Evolutionary conservation across 1,140 invertebrate genomes (phyloP).

Genomic region (Batillaria attramentaria): DNA sequence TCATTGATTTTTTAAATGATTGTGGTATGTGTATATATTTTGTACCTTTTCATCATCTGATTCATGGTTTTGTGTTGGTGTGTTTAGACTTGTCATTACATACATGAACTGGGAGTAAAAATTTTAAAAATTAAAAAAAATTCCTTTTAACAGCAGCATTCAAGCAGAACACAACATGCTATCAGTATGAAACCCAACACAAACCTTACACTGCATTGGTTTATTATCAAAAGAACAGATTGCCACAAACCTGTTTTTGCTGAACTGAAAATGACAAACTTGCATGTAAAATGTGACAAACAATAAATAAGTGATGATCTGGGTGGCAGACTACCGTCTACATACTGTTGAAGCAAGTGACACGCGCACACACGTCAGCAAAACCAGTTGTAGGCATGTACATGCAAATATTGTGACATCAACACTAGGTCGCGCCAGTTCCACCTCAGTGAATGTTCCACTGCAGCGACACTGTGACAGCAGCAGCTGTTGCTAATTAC

Average conservation of each 20-base stretch:
- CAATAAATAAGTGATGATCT: conserved; percentile 7
- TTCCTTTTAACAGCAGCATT: background rate
- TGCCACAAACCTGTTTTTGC: conserved; percentile 18
- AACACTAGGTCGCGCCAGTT: background rate
- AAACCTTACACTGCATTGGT: conserved; percentile 8
- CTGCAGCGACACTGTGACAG: background rate
- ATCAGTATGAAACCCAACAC: background rate
- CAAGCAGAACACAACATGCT: background rate
- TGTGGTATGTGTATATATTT: background rate
- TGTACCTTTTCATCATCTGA: background rate
- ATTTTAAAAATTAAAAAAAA: background rate
- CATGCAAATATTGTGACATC: background rate
- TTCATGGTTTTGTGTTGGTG: background rate
- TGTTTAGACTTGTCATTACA: background rate
- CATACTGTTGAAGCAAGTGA: conserved; percentile 1
- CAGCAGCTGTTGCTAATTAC: background rate
- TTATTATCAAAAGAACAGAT: conserved; percentile 7
- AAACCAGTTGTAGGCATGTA: background rate
- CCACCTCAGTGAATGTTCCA: background rate
- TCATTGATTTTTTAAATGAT: too few species aligned
- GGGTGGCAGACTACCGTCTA: background rate
- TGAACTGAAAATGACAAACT: conserved; percentile 16
- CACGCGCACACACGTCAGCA: background rate
- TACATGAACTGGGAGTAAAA: background rate
- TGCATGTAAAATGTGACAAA: conserved; percentile 13